Evolutionary conservation across 2,113 vertebrate species (phyloP).

Genomic region (Merops nubicus): DNA sequence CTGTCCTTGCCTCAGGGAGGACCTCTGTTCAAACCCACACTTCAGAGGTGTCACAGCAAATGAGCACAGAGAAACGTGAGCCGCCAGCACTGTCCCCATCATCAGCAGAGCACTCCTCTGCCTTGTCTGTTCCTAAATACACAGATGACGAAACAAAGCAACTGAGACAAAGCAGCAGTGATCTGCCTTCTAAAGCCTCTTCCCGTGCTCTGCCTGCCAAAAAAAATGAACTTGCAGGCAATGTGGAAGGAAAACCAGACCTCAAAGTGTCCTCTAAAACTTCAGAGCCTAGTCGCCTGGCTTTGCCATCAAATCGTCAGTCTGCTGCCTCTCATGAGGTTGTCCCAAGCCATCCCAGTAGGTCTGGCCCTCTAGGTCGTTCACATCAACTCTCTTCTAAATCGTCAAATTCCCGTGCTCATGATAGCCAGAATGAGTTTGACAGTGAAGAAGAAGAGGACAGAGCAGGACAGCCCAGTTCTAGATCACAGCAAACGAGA

Average conservation of each 20-base stretch:
- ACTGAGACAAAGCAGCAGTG: slow-evolving; percentile 4
- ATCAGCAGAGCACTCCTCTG: not conserved
- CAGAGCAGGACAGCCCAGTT: not conserved
- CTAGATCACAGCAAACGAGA: not conserved
- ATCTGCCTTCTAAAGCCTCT: not conserved
- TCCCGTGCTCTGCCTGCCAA: not conserved
- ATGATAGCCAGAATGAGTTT: not conserved
- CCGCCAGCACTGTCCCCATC: not conserved
- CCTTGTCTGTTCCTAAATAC: not conserved
- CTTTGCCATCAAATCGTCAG: not conserved
- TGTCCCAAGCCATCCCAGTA: not conserved
- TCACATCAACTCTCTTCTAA: slow-evolving; percentile 24
- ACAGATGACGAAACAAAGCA: slow-evolving; percentile 66
- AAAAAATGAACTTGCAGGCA: not conserved
- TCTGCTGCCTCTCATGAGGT: not conserved
- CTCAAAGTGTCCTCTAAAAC: slow-evolving; percentile 55
- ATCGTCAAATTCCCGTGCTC: not conserved
- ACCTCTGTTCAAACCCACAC: slow-evolving; percentile 59
- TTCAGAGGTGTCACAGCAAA: not conserved
- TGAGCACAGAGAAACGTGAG: not conserved
- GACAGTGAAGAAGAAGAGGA: slow-evolving; percentile 30
- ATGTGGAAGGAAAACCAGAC: slow-evolving; percentile 19
- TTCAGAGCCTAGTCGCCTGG: not conserved
- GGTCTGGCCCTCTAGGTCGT: slow-evolving; percentile 35
- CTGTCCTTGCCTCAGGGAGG: slow-evolving; percentile 77